A percentile compares a stretch with the other conserved stretches of the same genome.
Conservation (phyloP, 2,113 vertebrate genomes). For the Eurypyga helias region DNA sequence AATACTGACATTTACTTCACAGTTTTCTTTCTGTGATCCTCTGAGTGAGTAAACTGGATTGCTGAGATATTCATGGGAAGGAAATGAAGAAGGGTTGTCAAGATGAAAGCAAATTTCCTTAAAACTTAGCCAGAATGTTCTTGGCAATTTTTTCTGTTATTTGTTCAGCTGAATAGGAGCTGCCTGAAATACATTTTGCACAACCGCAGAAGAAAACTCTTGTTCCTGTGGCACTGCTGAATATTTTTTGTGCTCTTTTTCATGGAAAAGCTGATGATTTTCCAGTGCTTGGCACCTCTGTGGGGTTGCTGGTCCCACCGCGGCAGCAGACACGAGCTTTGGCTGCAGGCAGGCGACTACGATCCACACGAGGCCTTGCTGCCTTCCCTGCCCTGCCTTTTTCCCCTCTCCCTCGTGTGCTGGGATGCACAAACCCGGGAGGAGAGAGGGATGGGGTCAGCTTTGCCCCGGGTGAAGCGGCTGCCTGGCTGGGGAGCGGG, state of each 20-base stretch:
- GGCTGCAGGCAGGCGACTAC: neutral
- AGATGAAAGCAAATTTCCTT: constrained; percentile 61
- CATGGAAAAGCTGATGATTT: neutral
- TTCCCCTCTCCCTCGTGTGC: rapidly evolving
- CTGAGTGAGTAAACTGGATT: constrained; percentile 67
- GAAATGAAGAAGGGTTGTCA: constrained; percentile 58
- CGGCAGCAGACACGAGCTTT: rapidly evolving
- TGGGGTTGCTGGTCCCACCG: neutral
- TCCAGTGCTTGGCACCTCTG: neutral
- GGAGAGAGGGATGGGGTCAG: neutral
- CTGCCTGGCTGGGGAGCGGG: neutral
- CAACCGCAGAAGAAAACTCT: neutral
- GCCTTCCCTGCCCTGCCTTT: neutral
- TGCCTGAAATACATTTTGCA: constrained; percentile 15
- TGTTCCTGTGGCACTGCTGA: neutral
- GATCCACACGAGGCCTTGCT: rapidly evolving
- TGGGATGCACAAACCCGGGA: rapidly evolving
- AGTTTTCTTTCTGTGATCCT: constrained; percentile 68
- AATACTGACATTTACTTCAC: constrained; percentile 70
- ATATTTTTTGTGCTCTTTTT: neutral
- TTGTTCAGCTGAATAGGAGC: constrained; percentile 42
- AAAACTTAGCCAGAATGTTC: constrained; percentile 62
- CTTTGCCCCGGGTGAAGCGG: neutral
- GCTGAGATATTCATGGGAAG: constrained; percentile 62
- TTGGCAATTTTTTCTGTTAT: constrained; percentile 42